These are phyloP conservation scores for Falcunculus frontatus DNA, from an alignment of 2,113 vertebrate genomes.

Conservation along the genomic window DNA sequence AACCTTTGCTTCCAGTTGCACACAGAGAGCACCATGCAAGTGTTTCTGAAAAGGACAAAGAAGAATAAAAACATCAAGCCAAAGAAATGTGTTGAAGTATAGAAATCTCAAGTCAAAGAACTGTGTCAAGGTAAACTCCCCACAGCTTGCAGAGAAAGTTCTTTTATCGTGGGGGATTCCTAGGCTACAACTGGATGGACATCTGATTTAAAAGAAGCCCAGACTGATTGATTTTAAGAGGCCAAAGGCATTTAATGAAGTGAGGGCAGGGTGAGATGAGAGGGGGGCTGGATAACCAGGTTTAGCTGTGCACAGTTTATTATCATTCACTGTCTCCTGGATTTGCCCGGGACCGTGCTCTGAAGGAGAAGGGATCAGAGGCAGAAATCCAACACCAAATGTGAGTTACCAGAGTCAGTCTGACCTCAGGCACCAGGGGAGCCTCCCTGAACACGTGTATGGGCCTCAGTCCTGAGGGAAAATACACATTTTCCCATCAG, in stretches of 20 bases:
- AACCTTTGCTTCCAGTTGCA: background rate
- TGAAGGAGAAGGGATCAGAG: background rate
- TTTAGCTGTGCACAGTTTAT: background rate
- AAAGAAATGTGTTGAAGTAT: background rate
- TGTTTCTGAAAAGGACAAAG: background rate
- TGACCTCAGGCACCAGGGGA: background rate
- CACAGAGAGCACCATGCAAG: background rate
- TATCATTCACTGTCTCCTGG: fast-evolving
- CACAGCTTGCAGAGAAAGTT: background rate
- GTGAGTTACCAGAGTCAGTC: fast-evolving
- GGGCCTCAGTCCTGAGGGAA: fast-evolving
- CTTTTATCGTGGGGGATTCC: background rate
- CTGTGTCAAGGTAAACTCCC: background rate
- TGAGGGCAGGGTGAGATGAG: background rate
- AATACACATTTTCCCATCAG: fast-evolving
- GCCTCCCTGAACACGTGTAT: too few relatives aligned
- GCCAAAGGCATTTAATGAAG: background rate
- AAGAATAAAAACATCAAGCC: background rate
- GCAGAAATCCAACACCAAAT: background rate
- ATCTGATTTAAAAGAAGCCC: background rate
- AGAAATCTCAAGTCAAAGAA: background rate
- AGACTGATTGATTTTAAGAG: background rate
- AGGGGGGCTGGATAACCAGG: background rate
- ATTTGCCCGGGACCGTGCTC: background rate
- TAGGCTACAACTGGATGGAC: background rate